Evolutionary conservation across 2,113 vertebrate species (phyloP).

Genomic region (Cricetomys ansorgei): DNA sequence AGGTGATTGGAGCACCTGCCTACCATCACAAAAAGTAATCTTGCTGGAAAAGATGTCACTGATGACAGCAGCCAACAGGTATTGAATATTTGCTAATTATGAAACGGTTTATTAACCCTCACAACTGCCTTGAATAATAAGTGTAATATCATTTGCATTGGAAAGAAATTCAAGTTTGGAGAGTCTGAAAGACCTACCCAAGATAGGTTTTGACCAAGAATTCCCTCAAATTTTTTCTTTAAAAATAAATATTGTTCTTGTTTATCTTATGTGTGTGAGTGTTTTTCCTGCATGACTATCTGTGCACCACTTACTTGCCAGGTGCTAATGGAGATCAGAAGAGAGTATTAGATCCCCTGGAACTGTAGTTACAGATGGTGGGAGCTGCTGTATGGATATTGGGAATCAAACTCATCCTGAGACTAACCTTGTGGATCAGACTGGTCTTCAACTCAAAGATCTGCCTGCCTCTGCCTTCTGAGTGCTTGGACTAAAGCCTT

Average conservation of each 20-base stretch:
- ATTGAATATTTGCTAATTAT: neutral
- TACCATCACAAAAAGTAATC: conserved; percentile 4
- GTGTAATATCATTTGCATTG: neutral
- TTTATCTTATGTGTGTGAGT: neutral
- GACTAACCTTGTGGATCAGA: neutral
- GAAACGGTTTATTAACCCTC: neutral
- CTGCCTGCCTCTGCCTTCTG: neutral
- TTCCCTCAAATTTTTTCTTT: neutral
- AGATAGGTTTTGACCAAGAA: neutral
- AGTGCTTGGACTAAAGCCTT: neutral
- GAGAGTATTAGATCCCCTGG: neutral
- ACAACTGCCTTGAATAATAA: neutral
- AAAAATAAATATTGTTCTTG: too few relatives aligned
- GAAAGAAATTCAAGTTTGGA: neutral
- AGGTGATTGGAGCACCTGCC: neutral
- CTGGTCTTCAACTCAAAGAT: neutral
- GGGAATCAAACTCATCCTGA: too few relatives aligned
- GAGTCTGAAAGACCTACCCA: neutral
- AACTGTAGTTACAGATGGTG: neutral
- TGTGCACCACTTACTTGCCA: neutral
- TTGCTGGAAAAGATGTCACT: neutral
- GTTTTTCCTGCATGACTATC: neutral
- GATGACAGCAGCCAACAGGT: neutral
- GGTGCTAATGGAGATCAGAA: neutral
- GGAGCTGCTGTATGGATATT: too few relatives aligned